Conservation (phyloP, 2,888 invertebrate species). For the Eristalis arbustorum region DNA sequence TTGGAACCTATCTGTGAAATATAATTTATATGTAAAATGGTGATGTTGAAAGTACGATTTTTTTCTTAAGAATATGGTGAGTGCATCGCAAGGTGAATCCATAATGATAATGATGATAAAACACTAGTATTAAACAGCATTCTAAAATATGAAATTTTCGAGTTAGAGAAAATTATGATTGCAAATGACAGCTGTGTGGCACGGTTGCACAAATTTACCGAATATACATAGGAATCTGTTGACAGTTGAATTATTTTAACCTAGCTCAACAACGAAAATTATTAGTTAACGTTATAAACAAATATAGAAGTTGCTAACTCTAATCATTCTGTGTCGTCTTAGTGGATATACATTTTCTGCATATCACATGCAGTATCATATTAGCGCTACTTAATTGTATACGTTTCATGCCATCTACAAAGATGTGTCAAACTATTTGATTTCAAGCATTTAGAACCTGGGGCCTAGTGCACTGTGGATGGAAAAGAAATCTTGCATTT, state of each 20-base stretch:
- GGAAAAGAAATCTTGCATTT: background rate
- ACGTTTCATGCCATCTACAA: background rate
- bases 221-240: conserved; percentile 58
- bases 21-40: conserved; percentile 51
- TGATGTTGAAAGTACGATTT: conserved; percentile 44
- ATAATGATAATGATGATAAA: background rate
- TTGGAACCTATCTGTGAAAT: conserved; percentile 65
- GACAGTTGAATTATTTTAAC: conserved; percentile 68
- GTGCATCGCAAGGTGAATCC: background rate
- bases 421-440: background rate
- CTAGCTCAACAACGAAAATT: conserved; percentile 35
- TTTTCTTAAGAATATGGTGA: conserved; percentile 31
- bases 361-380: background rate
- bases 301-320: conserved; percentile 1
- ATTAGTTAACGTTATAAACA: conserved; percentile 38
- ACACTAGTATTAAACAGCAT: background rate
- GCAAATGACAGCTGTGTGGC: conserved; percentile 70
- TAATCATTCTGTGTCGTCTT: background rate
- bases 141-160: conserved; percentile 29
- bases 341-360: background rate
- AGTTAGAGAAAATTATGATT: conserved; percentile 63
- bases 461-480: background rate
- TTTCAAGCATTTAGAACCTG: background rate
- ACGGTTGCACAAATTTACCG: conserved; percentile 68
- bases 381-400: background rate